phyloP scores from a whole-genome alignment of 2,888 invertebrate species.

The Pterobdella sp. region DNA sequence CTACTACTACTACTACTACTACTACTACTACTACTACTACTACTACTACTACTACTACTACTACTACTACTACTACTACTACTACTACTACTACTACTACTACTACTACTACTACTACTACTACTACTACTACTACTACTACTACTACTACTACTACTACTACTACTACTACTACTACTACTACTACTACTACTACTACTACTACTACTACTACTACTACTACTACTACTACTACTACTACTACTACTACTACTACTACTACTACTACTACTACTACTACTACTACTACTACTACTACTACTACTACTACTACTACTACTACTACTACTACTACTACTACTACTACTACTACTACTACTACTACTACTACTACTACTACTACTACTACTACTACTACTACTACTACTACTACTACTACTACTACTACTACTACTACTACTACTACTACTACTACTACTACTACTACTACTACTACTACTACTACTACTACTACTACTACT shows the following conservation, averaged over 20 bases:
- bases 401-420: conserved; percentile 23
- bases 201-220: conserved; percentile 24
- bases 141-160: conserved; percentile 23
- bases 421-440: conserved; percentile 27
- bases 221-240: conserved; percentile 27
- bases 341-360: conserved; percentile 9
- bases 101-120: conserved; percentile 14
- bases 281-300: conserved; percentile 22
- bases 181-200: conserved; percentile 21
- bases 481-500: conserved; percentile 24
- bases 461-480: conserved; percentile 27
- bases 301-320: conserved; percentile 12
- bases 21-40: conserved; percentile 22
- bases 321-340: conserved; percentile 16
- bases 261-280: conserved; percentile 27
- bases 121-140: conserved; percentile 20
- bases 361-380: conserved; percentile 7
- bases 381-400: conserved; percentile 5
- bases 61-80: conserved; percentile 26
- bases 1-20: conserved; percentile 19
- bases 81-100: conserved; percentile 26
- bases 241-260: conserved; percentile 27
- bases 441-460: conserved; percentile 27
- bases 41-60: conserved; percentile 26
- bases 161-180: conserved; percentile 22